Percentiles rank a stretch among this genome's conserved stretches.
phyloP scores from a whole-genome alignment of 2,888 invertebrate genomes.

The Eristalinus aeneus region DNA sequence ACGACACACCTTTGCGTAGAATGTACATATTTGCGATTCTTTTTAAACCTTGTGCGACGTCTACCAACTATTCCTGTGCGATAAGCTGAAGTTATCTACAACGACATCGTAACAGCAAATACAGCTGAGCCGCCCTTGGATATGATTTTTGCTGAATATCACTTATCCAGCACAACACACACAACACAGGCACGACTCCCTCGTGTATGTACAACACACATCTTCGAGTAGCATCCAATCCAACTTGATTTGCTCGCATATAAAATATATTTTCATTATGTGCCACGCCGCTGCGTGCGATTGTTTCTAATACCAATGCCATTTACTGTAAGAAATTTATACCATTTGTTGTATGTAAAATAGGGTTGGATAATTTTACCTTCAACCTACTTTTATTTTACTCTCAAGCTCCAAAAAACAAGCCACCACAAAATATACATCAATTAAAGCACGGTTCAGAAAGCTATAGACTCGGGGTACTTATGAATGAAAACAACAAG shows the following conservation, averaged over 20 bases:
- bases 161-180: not conserved
- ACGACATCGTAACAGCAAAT: not conserved
- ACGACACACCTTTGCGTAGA: too few relatives aligned
- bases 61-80: too few relatives aligned
- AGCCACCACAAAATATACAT: too few relatives aligned
- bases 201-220: not conserved
- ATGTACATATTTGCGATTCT: too few relatives aligned
- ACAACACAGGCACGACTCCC: not conserved
- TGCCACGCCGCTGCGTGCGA: not conserved
- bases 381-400: too few relatives aligned
- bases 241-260: not conserved
- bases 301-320: conserved; percentile 28
- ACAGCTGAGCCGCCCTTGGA: not conserved
- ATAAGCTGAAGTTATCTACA: not conserved
- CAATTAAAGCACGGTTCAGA: too few relatives aligned
- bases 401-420: too few relatives aligned
- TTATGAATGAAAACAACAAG: too few relatives aligned
- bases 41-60: too few relatives aligned
- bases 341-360: not conserved
- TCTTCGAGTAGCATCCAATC: not conserved
- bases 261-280: not conserved
- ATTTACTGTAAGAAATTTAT: conserved; percentile 14
- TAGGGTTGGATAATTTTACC: not conserved
- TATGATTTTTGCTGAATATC: not conserved
- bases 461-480: too few relatives aligned